Evolutionary conservation across 2,888 invertebrate genomes (phyloP), one percentile per base, ranked within the genome.

Genomic region (Acanthacorydalis orientalis): DNA sequence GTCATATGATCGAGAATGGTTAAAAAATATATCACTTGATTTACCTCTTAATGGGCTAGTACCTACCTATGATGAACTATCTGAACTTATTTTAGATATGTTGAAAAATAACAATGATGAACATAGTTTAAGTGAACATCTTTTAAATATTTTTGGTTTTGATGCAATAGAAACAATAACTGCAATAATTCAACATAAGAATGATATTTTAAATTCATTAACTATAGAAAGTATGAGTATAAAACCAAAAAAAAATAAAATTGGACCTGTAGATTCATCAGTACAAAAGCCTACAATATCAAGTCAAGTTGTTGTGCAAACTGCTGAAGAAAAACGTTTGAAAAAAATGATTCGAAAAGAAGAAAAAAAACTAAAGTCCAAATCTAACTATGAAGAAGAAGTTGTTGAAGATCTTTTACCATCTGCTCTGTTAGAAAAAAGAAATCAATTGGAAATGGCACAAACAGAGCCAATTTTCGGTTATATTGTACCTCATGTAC

Each of bases 81-180:
- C 72, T 6, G 70, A 73, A 49, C 72, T 73, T 1, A 67, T 83
- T 16, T 65, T 77, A 16, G 69, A 69, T 1, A 68, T 78, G 51
- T 63, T 88, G 0, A 76, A 75, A 52, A 62, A 61, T 1, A 53
- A 51, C 32, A 60, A 58, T 51, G 57, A 59, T 10, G 59, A 60
- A 47, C 59, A 64, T 44, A 84, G 83, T 56, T 66, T 88, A 51
- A 82, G 88, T 61, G 83, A 82, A 59, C 86, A 87, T 64, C 67
- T 96, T 15, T 84, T 92, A 63, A 95, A 96, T 57, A 67, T 93
- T 4, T 70, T 92, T 23, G 96, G 96, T 0, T 90, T 84, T 62
- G 88, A 92, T 54, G 55, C 61, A 31, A 63, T 65, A 51, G 64
- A 64, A 51, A 58, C 65, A 48, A 56, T 65, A 37, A 59, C 56